Conservation (phyloP, 1,140 invertebrate genomes). For the Penaeus indicus region DNA sequence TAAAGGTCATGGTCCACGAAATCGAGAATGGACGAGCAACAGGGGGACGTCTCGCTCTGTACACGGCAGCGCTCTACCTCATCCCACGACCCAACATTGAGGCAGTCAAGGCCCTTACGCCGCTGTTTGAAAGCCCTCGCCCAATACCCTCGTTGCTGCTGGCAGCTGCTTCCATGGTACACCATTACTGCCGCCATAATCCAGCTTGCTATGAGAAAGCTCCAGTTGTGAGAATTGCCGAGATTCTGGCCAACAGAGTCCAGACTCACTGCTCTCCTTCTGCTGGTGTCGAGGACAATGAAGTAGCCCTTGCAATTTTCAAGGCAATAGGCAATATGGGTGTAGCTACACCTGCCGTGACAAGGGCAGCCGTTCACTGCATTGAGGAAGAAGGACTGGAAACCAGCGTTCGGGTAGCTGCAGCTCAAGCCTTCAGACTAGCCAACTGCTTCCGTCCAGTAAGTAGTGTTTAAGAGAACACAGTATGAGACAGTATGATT, state of each 20-base stretch:
- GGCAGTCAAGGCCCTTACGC: not conserved
- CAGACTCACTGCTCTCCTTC: conserved; percentile 4
- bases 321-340: conserved; percentile 49
- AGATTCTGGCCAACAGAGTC: not conserved
- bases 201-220: conserved; percentile 26
- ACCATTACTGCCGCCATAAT: conserved; percentile 42
- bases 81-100: not conserved
- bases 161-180: conserved; percentile 34
- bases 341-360: conserved; percentile 37
- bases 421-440: conserved; percentile 47
- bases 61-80: not conserved
- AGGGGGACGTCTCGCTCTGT: not conserved
- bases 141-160: not conserved
- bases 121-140: not conserved
- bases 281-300: not conserved
- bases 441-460: conserved; percentile 38
- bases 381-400: conserved; percentile 24
- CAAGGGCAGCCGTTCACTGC: not conserved
- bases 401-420: conserved; percentile 41
- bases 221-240: conserved; percentile 3
- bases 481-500: not conserved
- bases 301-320: conserved; percentile 20
- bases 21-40: not conserved
- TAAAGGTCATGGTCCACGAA: conserved; percentile 20
- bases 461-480: not conserved